phyloP scores from a whole-genome alignment of 2,888 invertebrate species.

The Panorpa germanica region DNA sequence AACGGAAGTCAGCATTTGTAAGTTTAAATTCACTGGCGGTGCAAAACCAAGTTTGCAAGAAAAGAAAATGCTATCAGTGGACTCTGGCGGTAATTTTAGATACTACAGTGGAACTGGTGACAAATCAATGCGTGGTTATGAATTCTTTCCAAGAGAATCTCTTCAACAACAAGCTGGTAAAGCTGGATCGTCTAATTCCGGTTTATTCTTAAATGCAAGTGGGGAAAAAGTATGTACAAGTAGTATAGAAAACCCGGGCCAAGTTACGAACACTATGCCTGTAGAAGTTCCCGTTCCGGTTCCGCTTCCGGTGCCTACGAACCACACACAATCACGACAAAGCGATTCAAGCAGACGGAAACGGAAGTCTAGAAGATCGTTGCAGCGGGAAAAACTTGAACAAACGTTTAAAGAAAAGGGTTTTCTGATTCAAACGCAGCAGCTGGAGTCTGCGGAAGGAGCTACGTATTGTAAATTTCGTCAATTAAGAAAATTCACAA shows the following conservation, averaged over 20 bases:
- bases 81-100: conserved; percentile 72
- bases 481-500: conserved; percentile 75
- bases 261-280: too few species aligned
- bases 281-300: conserved; percentile 19
- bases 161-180: conserved; percentile 37
- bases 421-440: conserved; percentile 83
- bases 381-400: conserved; percentile 73
- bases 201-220: conserved; percentile 27
- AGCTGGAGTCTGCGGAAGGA: conserved; percentile 79
- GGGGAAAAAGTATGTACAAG: conserved; percentile 34
- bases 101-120: conserved; percentile 76
- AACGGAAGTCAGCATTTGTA: conserved; percentile 77
- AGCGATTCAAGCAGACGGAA: conserved; percentile 35
- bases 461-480: conserved; percentile 88
- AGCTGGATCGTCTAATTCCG: conserved; percentile 29
- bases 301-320: conserved; percentile 15
- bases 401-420: conserved; percentile 87
- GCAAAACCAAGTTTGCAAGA: conserved; percentile 77
- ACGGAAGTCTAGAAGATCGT: conserved; percentile 60
- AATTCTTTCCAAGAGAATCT: conserved; percentile 55
- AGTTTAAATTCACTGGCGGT: conserved; percentile 84
- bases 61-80: conserved; percentile 81
- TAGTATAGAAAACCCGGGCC: too few species aligned
- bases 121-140: conserved; percentile 57
- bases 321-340: conserved; percentile 15